phyloP scores from a whole-genome alignment of 2,888 invertebrate species.

The Polyommatus icarus region DNA sequence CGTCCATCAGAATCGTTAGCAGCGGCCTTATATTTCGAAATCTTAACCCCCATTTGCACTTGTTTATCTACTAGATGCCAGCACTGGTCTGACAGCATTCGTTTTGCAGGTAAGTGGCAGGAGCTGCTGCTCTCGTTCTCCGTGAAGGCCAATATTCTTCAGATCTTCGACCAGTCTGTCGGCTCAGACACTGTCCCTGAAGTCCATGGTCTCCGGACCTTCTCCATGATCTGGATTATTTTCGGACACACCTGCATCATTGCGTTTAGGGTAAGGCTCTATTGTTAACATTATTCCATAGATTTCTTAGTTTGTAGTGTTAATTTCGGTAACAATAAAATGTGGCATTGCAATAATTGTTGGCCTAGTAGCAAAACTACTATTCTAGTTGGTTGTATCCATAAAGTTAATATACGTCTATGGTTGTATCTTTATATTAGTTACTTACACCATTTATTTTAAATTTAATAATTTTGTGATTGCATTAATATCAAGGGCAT shows the following conservation, averaged over 20 bases:
- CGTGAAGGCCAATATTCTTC: constrained; percentile 87
- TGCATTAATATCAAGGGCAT: not conserved
- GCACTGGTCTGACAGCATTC: not conserved
- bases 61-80: not conserved
- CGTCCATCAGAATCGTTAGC: not conserved
- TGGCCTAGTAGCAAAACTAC: too few relatives aligned
- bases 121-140: constrained; percentile 89
- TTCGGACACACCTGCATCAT: constrained; percentile 89
- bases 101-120: constrained; percentile 78
- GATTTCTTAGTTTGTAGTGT: too few relatives aligned
- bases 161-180: constrained; percentile 89
- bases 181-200: constrained; percentile 90
- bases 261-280: constrained; percentile 82
- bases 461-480: constrained; percentile 6
- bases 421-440: too few relatives aligned
- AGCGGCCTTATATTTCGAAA: constrained; percentile 9
- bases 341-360: too few relatives aligned
- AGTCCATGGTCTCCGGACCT: constrained; percentile 84
- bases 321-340: too few relatives aligned
- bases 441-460: not conserved
- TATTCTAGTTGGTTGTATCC: too few relatives aligned
- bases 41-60: constrained; percentile 6
- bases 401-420: too few relatives aligned
- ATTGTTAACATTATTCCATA: not conserved
- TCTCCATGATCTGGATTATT: constrained; percentile 86